Percentiles rank a stretch among this genome's conserved stretches.
phyloP scores from a whole-genome alignment of 2,797 vertebrate genomes.

The Perodicticus potto region DNA sequence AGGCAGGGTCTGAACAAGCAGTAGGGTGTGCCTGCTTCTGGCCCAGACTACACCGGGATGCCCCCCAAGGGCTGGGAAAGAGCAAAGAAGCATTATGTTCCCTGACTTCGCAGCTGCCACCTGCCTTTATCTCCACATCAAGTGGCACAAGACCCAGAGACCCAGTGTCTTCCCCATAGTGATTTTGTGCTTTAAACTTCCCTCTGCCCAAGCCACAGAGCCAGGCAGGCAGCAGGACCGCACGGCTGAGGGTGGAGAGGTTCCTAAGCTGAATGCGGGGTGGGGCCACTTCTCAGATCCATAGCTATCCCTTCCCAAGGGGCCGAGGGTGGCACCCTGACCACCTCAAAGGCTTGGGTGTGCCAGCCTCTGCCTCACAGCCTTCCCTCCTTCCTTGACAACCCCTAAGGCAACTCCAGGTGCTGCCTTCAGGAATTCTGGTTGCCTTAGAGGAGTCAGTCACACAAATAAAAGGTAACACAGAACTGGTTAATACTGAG shows the following conservation, averaged over 20 bases:
- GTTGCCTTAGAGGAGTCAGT: neutral
- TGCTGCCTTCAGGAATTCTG: neutral
- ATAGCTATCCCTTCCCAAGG: neutral
- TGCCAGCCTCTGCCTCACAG: neutral
- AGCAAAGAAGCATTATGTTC: neutral
- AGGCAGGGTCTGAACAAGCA: neutral
- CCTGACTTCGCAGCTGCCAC: too few relatives aligned
- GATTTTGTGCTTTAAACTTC: constrained; percentile 52
- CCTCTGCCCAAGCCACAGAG: neutral
- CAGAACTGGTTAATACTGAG: constrained; percentile 38
- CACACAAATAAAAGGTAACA: neutral
- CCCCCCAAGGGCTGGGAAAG: neutral
- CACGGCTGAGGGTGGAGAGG: neutral
- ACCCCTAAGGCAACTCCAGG: neutral
- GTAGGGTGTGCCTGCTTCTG: neutral
- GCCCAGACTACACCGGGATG: neutral
- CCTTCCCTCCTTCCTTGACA: neutral
- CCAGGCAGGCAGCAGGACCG: neutral
- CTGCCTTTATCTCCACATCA: rapidly evolving
- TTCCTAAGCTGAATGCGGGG: neutral
- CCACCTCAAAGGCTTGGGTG: neutral
- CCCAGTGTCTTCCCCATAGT: rapidly evolving
- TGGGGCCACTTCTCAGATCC: neutral
- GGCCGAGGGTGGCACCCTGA: neutral
- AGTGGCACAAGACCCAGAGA: rapidly evolving